Evolutionary conservation across 2,888 invertebrate species (phyloP), one percentile per base, ranked within the genome.

Genomic region (Pilophorus perplexus): DNA sequence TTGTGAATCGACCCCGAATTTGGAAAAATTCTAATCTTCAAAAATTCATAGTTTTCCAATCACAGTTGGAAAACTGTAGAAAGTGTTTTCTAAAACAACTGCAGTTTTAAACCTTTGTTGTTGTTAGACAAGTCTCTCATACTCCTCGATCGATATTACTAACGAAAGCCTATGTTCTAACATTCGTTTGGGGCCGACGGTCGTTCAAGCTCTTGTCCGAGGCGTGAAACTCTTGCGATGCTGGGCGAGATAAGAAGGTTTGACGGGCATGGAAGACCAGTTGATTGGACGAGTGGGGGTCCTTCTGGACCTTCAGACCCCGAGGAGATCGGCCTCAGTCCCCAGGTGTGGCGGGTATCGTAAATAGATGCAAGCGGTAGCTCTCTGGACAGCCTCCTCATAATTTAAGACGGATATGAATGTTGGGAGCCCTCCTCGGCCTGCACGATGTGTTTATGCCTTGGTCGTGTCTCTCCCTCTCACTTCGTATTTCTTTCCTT

Each of bases 351-450:
- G 64, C 50, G 64, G 64, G 23, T 25, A 37, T 64, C 64, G 50
- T 50, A 50, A 64, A 64, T 50, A 48, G 48, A 64, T 64, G 64
- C 64, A 22, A 50, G 64, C 50, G 50, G 48, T 50, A 50, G 64
- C 50, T 50, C 64, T 33, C n/a, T 37, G 50, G 48, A 48, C 64
- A 48, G 37, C 46, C 64, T 50, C 50, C 50, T 64, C 64, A 64
- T 64, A 64, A 64, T 64, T 64, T 64, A 64, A 48, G 44, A 23
- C 42, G 64, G 64, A 64, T 64, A 64, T 64, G 64, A 64, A 64
- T 64, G 64, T 64, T 64, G 38, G 64, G 59, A 18, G 22, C 50
- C 50, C 37, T 16, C 33, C 38, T 10, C 18, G 38, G 33, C 64
- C 37, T 37, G 64, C 48, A 64, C 64, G 48, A 50, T 38, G 48